phyloP scores from a whole-genome alignment of 2,888 invertebrate genomes.

The Synanthedon myopaeformis region DNA sequence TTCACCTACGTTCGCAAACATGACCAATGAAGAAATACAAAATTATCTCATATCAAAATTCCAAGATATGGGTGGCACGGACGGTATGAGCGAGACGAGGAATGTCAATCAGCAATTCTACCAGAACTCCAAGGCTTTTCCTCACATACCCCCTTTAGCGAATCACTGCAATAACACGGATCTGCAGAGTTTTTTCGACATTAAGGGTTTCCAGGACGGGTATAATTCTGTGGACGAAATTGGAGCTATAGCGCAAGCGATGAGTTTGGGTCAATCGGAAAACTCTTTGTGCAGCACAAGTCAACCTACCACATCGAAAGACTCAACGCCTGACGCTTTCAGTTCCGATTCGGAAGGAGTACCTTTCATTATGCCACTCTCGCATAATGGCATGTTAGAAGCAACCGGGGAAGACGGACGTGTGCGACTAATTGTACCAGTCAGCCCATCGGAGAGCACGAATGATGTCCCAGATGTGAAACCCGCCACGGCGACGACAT shows the following conservation, averaged over 20 bases:
- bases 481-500: conserved; percentile 20
- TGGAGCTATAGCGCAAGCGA: conserved; percentile 32
- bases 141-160: conserved; percentile 46
- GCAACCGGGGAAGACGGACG: conserved; percentile 73
- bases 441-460: conserved; percentile 59
- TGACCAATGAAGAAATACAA: conserved; percentile 55
- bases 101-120: conserved; percentile 40
- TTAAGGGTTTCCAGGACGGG: conserved; percentile 29
- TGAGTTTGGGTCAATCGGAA: conserved; percentile 48
- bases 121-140: conserved; percentile 55
- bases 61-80: conserved; percentile 39
- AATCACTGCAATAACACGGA: conserved; percentile 47
- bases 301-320: conserved; percentile 61
- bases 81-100: conserved; percentile 19
- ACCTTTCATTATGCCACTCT: conserved; percentile 77
- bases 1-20: conserved; percentile 36
- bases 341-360: conserved; percentile 48
- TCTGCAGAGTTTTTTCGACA: conserved; percentile 32
- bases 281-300: conserved; percentile 44
- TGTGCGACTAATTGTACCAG: conserved; percentile 73
- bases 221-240: conserved; percentile 28
- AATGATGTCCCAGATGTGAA: conserved; percentile 37
- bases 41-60: conserved; percentile 51
- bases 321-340: conserved; percentile 42
- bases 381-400: conserved; percentile 73